These are phyloP conservation scores for Pseudorhombus dupliciocellatus DNA, from an alignment of 2,113 vertebrate genomes.

Conservation along the genomic window DNA sequence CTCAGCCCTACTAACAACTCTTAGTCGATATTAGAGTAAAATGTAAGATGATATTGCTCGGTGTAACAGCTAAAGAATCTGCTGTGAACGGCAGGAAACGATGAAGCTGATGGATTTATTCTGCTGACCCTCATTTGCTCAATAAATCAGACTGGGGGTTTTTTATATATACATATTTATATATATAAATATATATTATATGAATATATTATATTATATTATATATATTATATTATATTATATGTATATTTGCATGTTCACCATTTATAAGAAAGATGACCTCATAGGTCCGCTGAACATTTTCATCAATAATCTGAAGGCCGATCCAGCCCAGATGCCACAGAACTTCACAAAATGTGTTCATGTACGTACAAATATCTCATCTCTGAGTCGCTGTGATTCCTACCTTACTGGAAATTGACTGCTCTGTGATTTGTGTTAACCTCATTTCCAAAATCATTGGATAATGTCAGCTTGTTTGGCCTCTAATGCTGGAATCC, in stretches of 20 bases:
- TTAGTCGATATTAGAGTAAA: neutral
- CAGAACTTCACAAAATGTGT: no score
- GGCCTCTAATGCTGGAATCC: neutral
- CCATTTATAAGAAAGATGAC: neutral
- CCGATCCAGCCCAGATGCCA: neutral
- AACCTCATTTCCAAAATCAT: neutral
- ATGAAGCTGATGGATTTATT: slow-evolving; percentile 1
- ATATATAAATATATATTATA: no score
- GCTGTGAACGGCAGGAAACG: neutral
- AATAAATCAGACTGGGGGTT: slow-evolving; percentile 11
- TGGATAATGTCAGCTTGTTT: neutral
- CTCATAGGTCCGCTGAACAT: no score
- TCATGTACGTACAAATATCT: neutral
- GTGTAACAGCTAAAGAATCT: slow-evolving; percentile 4
- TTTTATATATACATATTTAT: neutral
- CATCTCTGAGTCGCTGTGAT: neutral
- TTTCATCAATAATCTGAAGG: no score
- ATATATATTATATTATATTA: neutral
- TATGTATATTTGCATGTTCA: neutral
- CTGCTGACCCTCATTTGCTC: neutral
- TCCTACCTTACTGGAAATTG: slow-evolving; percentile 18
- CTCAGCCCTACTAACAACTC: no score
- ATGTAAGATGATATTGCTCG: neutral
- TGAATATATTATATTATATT: neutral
- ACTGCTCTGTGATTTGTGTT: neutral